These are phyloP conservation scores for Burhinus oedicnemus DNA, from an alignment of 2,113 vertebrate genomes.

Conservation along the genomic window DNA sequence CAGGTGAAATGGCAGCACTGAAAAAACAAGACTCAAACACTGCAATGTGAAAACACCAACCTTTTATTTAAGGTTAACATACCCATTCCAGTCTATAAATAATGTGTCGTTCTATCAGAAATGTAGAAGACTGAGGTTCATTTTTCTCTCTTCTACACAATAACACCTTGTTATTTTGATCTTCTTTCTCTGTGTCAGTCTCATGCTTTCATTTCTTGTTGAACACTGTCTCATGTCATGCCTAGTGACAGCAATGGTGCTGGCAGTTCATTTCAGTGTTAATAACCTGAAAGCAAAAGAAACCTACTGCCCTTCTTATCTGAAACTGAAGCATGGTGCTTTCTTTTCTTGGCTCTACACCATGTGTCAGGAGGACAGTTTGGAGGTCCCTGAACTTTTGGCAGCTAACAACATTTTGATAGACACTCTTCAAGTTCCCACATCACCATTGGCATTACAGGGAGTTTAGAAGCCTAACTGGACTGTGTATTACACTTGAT, in stretches of 20 bases:
- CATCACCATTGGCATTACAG: background rate
- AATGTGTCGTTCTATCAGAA: background rate
- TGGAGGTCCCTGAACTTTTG: background rate
- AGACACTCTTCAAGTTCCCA: background rate
- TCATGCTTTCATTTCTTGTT: background rate
- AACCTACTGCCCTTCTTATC: background rate
- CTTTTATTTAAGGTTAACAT: background rate
- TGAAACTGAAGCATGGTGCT: background rate
- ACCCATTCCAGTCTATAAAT: background rate
- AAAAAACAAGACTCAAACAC: background rate
- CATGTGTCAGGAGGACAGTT: background rate
- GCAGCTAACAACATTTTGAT: background rate
- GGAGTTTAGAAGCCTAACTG: background rate
- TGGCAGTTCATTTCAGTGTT: constrained; percentile 11
- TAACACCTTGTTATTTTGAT: constrained; percentile 6
- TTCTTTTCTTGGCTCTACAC: background rate
- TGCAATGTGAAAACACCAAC: background rate
- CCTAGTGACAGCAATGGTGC: background rate
- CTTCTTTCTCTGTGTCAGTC: background rate
- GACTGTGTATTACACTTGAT: background rate
- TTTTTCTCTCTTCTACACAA: background rate
- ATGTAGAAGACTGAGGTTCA: background rate
- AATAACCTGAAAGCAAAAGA: background rate
- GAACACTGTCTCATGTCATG: background rate
- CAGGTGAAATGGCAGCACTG: background rate